Percentiles rank a stretch among this genome's conserved stretches.
phyloP scores from a whole-genome alignment of 2,888 invertebrate genomes.

The Erebia epiphron region DNA sequence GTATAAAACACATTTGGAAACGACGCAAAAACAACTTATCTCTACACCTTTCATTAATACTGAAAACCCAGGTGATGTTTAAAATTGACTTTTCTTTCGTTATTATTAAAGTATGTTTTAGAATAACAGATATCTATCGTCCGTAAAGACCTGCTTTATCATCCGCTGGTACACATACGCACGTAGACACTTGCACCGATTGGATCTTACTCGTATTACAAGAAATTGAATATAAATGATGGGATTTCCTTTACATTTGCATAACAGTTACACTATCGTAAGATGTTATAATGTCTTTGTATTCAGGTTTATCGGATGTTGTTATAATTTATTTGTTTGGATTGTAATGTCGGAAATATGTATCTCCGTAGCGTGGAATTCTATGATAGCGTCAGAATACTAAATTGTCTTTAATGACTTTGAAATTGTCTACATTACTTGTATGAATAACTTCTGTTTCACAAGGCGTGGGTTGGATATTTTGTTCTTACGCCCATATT shows the following conservation, averaged over 20 bases:
- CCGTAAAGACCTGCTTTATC: slow-evolving; percentile 10
- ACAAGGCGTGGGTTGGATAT: too few relatives aligned
- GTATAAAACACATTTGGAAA: background rate
- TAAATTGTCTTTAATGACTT: background rate
- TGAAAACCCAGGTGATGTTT: background rate
- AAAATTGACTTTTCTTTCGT: background rate
- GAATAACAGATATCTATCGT: background rate
- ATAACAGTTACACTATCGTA: slow-evolving; percentile 29
- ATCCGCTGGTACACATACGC: slow-evolving; percentile 3
- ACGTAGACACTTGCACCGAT: slow-evolving; percentile 24
- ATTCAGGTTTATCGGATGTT: slow-evolving; percentile 6
- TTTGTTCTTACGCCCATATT: too few relatives aligned
- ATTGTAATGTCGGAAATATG: background rate
- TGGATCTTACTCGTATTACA: slow-evolving; percentile 31
- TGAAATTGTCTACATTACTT: too few relatives aligned
- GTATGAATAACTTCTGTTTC: background rate
- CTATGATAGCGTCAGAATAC: background rate
- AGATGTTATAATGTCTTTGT: slow-evolving; percentile 13
- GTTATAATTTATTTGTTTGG: background rate
- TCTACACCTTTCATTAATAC: background rate
- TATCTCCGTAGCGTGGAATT: background rate
- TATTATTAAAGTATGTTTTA: background rate
- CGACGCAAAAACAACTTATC: slow-evolving; percentile 3
- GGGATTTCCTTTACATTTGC: slow-evolving; percentile 37
- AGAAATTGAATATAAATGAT: slow-evolving; percentile 29